Evolutionary conservation across 1,140 invertebrate genomes (phyloP), one percentile per base, ranked within the genome.

Genomic region (Muscidifurax raptorellus): DNA sequence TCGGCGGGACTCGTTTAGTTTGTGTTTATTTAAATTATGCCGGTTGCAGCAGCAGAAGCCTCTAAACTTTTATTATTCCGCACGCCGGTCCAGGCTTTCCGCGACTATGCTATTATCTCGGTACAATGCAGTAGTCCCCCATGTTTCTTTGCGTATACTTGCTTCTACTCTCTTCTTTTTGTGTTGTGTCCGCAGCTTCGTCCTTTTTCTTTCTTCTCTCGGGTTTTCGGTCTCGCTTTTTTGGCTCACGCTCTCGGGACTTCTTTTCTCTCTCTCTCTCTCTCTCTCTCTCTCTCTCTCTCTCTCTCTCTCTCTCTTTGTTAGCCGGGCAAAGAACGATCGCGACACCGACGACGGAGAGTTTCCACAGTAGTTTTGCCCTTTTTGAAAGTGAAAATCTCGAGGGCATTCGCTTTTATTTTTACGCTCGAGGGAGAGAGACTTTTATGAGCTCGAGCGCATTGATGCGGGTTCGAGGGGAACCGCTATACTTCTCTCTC

Each of bases 1-100:
- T 5, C 7, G 52, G 72, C 36, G 36, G 22, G 47, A 40, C 30
- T 84, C 83, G 83, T 89, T 89, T 89, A 88, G 85, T 86, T 88
- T 88, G 80, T 86, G 86, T 87, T 89, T 87, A 87, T 87, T 88
- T 87, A 87, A 89, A 87, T 89, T 87, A 88, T 86, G 82, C 80
- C 72, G 82, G 84, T 78, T 82, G 86, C 25, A 18, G 32, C 12
- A 32, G 75, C 76, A 32, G 2, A 6, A 84, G 80, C 76, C 83
- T 81, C 83, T 85, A 87, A 89, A 89, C 87, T 89, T 89, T 88
- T 89, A 89, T 89, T 88, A 89, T 87, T 85, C 84, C 80, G 83
- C 80, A 81, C 86, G 82, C 66, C 52, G 83, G 86, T 85, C 87
- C 87, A 87, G 85, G 85, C 84, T 86, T 88, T 85, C 84, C 84